Conservation (phyloP, 2,113 vertebrate species). For the Chlorodrepanis virens region DNA sequence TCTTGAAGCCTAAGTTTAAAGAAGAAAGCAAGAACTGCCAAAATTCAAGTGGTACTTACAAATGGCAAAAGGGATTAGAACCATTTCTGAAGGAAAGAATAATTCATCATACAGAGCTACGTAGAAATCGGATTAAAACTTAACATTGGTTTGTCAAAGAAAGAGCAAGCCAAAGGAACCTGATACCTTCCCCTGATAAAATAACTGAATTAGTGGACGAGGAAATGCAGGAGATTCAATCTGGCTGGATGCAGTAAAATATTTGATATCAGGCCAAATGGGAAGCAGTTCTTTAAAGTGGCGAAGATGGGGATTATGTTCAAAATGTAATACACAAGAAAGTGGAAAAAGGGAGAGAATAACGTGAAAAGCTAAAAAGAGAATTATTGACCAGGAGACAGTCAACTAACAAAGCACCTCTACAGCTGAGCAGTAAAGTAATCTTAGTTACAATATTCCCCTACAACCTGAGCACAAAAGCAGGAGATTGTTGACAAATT, state of each 20-base stretch:
- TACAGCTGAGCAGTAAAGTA: neutral
- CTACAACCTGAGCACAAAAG: neutral
- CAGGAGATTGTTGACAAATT: neutral
- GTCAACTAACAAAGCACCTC: neutral
- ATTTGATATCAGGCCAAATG: neutral
- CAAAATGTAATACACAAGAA: neutral
- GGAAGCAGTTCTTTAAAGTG: neutral
- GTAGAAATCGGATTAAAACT: neutral
- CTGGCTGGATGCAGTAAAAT: neutral
- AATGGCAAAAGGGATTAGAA: neutral
- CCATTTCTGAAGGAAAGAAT: neutral
- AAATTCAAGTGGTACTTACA: neutral
- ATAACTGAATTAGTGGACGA: constrained; percentile 8
- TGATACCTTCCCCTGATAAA: neutral
- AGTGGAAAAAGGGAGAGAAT: neutral
- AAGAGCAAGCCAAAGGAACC: neutral
- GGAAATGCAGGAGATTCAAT: constrained; percentile 3
- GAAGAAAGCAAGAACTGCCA: neutral
- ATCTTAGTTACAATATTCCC: neutral
- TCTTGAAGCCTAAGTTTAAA: neutral
- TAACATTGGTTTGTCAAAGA: neutral
- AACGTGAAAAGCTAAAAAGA: neutral
- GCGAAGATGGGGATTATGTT: neutral
- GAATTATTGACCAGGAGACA: neutral
- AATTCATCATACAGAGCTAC: neutral